Percentiles rank a stretch among this genome's conserved stretches.
phyloP scores from a whole-genome alignment of 2,888 invertebrate genomes.

The Gonocerus acuteangulatus region DNA sequence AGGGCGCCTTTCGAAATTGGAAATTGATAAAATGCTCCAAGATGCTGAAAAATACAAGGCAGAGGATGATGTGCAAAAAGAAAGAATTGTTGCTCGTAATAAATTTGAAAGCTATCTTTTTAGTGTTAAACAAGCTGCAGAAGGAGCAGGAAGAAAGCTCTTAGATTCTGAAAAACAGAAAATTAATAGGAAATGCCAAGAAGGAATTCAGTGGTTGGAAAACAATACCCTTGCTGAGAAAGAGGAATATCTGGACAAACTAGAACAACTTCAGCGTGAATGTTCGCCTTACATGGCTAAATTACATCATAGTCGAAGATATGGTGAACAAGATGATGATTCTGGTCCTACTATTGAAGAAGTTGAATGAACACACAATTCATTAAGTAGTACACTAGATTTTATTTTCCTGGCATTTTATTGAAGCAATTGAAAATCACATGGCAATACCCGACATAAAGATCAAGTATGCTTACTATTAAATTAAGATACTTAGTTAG shows the following conservation, averaged over 20 bases:
- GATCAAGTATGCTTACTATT: too few species aligned
- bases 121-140: slow-evolving; percentile 43
- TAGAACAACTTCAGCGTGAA: slow-evolving; percentile 44
- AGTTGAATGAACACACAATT: slow-evolving; percentile 42
- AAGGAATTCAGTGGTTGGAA: slow-evolving; percentile 47
- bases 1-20: slow-evolving; percentile 46
- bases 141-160: slow-evolving; percentile 43
- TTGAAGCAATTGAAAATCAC: too few species aligned
- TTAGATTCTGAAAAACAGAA: slow-evolving; percentile 44
- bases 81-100: slow-evolving; percentile 46
- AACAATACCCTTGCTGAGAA: slow-evolving; percentile 46
- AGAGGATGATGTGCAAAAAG: slow-evolving; percentile 43
- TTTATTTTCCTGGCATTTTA: too few species aligned
- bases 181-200: slow-evolving; percentile 41
- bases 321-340: slow-evolving; percentile 25
- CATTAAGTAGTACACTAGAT: too few species aligned
- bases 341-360: slow-evolving; percentile 48
- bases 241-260: slow-evolving; percentile 45
- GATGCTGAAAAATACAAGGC: slow-evolving; percentile 44
- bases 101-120: slow-evolving; percentile 44
- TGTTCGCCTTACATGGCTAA: slow-evolving; percentile 45
- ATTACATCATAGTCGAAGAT: slow-evolving; percentile 38
- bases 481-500: too few species aligned
- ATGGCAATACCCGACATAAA: too few species aligned
- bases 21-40: slow-evolving; percentile 46